These are phyloP conservation scores for Mythimna lalbum DNA, from an alignment of 2,888 invertebrate species.

Conservation along the genomic window DNA sequence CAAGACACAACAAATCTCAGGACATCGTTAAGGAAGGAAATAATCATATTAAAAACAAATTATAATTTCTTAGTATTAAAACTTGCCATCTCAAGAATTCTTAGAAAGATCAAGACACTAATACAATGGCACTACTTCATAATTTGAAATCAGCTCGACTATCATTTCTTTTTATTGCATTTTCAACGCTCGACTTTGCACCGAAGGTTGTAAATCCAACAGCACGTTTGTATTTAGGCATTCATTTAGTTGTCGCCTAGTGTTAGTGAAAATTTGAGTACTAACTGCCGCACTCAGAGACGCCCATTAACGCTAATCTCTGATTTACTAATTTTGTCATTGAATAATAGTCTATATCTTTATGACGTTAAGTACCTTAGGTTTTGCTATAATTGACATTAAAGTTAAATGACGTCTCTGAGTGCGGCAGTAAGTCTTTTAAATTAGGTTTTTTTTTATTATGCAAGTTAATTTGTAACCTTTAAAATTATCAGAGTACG, in stretches of 20 bases:
- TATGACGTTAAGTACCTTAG: no score
- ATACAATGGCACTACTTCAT: conserved; percentile 21
- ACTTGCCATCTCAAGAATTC: conserved; percentile 31
- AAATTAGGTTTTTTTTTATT: conserved; percentile 1
- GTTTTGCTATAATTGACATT: no score
- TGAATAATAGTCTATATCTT: no score
- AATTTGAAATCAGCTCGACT: not conserved
- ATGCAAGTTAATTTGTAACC: not conserved
- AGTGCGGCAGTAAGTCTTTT: not conserved
- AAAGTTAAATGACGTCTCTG: no score
- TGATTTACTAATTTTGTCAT: no score
- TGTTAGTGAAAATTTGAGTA: not conserved
- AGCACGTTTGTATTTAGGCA: not conserved
- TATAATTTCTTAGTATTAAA: conserved; percentile 32
- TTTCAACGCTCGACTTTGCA: not conserved
- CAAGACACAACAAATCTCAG: not conserved
- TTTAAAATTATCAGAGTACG: not conserved
- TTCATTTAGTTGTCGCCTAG: not conserved
- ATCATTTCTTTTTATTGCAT: not conserved
- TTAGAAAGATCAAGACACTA: conserved; percentile 35
- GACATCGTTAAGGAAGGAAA: conserved; percentile 25
- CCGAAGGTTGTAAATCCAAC: not conserved
- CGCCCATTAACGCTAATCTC: no score
- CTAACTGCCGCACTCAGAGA: no score
- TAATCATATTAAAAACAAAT: conserved; percentile 15